phyloP scores from a whole-genome alignment of 2,113 vertebrate species.

The Tetraodon nigroviridis region DNA sequence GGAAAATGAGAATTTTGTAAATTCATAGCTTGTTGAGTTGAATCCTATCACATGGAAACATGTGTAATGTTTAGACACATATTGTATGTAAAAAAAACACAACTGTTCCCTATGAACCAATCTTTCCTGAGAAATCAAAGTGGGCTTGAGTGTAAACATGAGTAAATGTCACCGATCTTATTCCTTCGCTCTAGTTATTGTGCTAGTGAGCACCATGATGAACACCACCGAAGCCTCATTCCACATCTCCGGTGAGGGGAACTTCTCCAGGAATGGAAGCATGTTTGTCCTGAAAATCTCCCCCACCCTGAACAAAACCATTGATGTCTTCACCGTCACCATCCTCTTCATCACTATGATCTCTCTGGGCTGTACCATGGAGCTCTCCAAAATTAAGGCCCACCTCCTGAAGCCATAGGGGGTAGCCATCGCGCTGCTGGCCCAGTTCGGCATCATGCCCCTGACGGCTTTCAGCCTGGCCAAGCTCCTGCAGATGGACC shows the following conservation, averaged over 20 bases:
- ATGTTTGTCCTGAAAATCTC: conserved; percentile 27
- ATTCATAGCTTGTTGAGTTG: too few species aligned
- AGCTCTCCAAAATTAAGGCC: conserved; percentile 77
- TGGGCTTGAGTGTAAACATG: too few species aligned
- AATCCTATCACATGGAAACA: too few species aligned
- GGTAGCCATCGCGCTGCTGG: conserved; percentile 69
- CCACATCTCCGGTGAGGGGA: conserved; percentile 17
- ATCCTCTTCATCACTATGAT: conserved; percentile 75
- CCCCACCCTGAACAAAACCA: conserved; percentile 49
- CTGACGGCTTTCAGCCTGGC: conserved; percentile 76
- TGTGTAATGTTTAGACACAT: too few species aligned
- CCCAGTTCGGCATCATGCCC: conserved; percentile 86
- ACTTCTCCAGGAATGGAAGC: conserved; percentile 35
- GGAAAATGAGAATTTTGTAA: too few species aligned
- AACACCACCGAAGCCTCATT: conserved; percentile 42
- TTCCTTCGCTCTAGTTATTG: too few species aligned
- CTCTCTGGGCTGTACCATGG: conserved; percentile 81
- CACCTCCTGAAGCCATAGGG: conserved; percentile 80
- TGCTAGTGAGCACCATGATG: conserved; percentile 26
- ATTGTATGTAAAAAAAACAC: too few species aligned
- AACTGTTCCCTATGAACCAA: too few species aligned
- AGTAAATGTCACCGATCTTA: too few species aligned
- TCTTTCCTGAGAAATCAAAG: too few species aligned
- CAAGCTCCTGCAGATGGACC: conserved; percentile 69
- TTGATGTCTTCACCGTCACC: conserved; percentile 54